Evolutionary conservation across 2,888 invertebrate genomes (phyloP), one percentile per base, ranked within the genome.

Genomic region (Dendrolimus houi): DNA sequence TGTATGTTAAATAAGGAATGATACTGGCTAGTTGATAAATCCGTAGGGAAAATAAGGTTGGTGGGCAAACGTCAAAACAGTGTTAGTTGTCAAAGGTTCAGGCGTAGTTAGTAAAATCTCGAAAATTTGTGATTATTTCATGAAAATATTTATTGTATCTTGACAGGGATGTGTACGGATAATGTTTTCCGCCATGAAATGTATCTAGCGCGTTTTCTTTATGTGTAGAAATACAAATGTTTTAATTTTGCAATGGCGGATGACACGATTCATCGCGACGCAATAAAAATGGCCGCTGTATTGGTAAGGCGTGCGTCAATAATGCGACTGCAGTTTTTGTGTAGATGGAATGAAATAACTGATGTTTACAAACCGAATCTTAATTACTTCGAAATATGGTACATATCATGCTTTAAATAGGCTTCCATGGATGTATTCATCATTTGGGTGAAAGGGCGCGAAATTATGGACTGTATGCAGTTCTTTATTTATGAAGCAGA

Each of bases 201-300:
- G 63, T 69, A 74, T 71, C 72, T 68, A 60, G 67, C 75, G 87
- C 83, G 87, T 70, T 72, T 59, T 71, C 74, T 65, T 75, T 74
- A 70, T 70, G 71, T 70, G 70, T 74, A 73, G 59, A 77, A 75
- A 70, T 70, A 71, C 64, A 69, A 75, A 76, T 70, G 74, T 84
- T 85, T 80, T 74, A 64, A 75, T 77, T 81, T 82, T 82, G 75
- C 85, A 90, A 90, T 90, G 90, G 90, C 90, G 90, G 90, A 87
- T 89, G 89, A 88, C 90, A 90, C 88, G 88, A 90, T 85, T 84
- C 87, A 84, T 86, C 88, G 82, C 86, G 86, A 87, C 88, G 88
- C 87, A 90, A 90, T 89, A 88, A 90, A 90, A 83, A 90, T 90
- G 90, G 90, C 89, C 89, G 89, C 87, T 87, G 69, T 80, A 77